Percentiles rank a stretch among this genome's conserved stretches.
Conservation (phyloP, 2,113 vertebrate species). For the Hoplias malabaricus region DNA sequence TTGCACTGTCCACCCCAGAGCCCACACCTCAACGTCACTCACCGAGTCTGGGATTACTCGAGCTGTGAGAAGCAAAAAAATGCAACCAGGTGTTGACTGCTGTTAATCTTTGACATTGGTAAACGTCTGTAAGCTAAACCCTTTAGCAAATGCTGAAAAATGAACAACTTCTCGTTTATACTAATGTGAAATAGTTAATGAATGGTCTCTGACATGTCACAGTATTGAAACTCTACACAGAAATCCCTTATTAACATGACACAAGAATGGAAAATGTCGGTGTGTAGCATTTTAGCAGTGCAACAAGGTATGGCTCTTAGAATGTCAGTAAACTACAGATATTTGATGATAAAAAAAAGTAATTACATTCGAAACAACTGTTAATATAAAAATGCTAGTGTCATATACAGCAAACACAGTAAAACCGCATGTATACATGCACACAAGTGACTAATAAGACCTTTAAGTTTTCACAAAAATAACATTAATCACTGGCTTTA, state of each 20-base stretch:
- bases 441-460: background rate
- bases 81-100: no score
- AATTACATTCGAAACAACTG: conserved; percentile 19
- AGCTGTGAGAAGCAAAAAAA: no score
- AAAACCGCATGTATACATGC: background rate
- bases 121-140: no score
- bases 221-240: no score
- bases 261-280: background rate
- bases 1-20: no score
- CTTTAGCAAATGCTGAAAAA: no score
- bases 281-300: conserved; percentile 15
- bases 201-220: no score
- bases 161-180: no score
- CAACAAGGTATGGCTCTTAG: background rate
- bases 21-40: no score
- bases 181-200: no score
- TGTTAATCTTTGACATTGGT: no score
- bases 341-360: background rate
- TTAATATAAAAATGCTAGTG: background rate
- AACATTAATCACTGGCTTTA: background rate
- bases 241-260: background rate
- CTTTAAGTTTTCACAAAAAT: conserved; percentile 3
- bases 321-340: background rate
- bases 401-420: background rate
- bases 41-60: no score